Evolutionary conservation across 1,140 invertebrate species (phyloP).

Genomic region (Drosophila bifasciata): DNA sequence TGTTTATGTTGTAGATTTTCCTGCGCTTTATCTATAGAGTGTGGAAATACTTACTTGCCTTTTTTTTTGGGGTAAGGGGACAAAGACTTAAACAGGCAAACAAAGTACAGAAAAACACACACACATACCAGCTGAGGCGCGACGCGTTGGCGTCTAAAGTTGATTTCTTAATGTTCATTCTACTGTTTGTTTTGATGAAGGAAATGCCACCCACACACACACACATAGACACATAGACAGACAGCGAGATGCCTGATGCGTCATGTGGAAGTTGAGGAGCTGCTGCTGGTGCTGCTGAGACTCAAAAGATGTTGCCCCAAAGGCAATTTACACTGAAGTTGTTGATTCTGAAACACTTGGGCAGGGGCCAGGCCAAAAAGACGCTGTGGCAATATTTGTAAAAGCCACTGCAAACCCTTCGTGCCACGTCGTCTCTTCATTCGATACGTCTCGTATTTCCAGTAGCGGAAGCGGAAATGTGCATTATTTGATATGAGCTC

Average conservation of each 20-base stretch:
- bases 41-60: slow-evolving; percentile 31
- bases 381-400: slow-evolving; percentile 54
- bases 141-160: slow-evolving; percentile 75
- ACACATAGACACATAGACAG: slow-evolving; percentile 4
- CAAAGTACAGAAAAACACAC: slow-evolving; percentile 45
- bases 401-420: slow-evolving; percentile 22
- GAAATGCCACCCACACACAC: slow-evolving; percentile 65
- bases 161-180: slow-evolving; percentile 78
- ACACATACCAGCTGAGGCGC: slow-evolving; percentile 53
- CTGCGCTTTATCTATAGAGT: slow-evolving; percentile 25
- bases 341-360: slow-evolving; percentile 81
- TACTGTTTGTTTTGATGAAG: slow-evolving; percentile 71
- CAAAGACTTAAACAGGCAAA: slow-evolving; percentile 55
- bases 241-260: neutral
- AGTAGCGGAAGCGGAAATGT: slow-evolving; percentile 70
- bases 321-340: slow-evolving; percentile 78
- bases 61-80: slow-evolving; percentile 40
- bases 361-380: slow-evolving; percentile 29
- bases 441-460: slow-evolving; percentile 46
- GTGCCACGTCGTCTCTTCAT: neutral
- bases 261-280: slow-evolving; percentile 12
- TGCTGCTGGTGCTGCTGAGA: slow-evolving; percentile 15
- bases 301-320: slow-evolving; percentile 50
- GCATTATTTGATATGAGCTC: slow-evolving; percentile 71
- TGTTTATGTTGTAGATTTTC: slow-evolving; percentile 78